Evolutionary conservation across 2,113 vertebrate genomes (phyloP), one percentile per base, ranked within the genome.

Genomic region (Phrynocephalus versicolor): DNA sequence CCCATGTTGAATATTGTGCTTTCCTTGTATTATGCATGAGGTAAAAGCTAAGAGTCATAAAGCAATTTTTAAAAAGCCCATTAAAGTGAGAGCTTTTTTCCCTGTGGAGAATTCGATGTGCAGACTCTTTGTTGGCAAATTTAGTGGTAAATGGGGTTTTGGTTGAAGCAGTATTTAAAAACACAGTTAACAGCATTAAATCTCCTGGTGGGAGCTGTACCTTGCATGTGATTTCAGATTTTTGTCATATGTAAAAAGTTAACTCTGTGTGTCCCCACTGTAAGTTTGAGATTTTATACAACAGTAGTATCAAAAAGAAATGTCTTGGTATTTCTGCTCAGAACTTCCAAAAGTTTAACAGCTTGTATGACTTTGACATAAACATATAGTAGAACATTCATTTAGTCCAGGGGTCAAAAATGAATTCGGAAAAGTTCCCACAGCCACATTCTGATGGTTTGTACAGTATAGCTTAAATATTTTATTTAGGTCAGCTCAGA

Each of bases 21-120:
- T 88, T 75, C 79, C 87, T 85, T 88, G 83, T 85, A 85, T 85
- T 81, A 88, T 81, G 77, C 84, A 81, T 75, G 67, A 85, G 82
- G 69, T 71, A 27, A 85, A 80, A 65, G 35, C 83, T 88, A 35
- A 70, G 58, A 88, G 58, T 81, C 72, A 85, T 82, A 57, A 85
- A 85, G 83, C 65, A 85, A 37, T 82, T 85, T 85, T 25, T 30
- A 30, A n/a, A 60, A 57, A 75, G 74, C 57, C 78, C 57, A 82
- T 82, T 85, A 88, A 65, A 39, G 67, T 78, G 58, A 78, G 27
- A 78, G 83, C 73, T 77, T 73, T 77, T 85, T 82, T 85, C 73
- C 67, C 73, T 85, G 41, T 78, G 74, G 83, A 82, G 64, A 77
- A 64, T 84, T 82, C 82, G 79, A 78, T 72, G 55, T 82, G 78